Percentiles rank a stretch among this genome's conserved stretches.
These are phyloP conservation scores for Drosophila mercatorum DNA, from an alignment of 2,888 invertebrate species.

Conservation along the genomic window DNA sequence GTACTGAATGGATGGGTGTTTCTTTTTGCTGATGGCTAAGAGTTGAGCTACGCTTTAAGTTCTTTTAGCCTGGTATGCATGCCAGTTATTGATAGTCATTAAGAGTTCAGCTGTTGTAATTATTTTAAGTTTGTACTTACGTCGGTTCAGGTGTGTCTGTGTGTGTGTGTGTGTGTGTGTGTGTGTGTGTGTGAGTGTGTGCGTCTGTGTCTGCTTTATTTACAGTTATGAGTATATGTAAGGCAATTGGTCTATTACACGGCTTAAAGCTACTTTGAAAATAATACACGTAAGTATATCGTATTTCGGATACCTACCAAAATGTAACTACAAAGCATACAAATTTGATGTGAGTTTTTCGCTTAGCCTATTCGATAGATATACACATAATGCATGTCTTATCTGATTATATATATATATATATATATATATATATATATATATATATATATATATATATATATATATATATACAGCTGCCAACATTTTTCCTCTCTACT, in stretches of 20 bases:
- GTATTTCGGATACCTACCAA: slow-evolving; percentile 51
- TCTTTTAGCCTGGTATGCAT: slow-evolving; percentile 45
- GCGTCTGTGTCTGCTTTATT: slow-evolving; percentile 43
- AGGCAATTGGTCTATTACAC: slow-evolving; percentile 28
- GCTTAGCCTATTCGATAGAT: slow-evolving; percentile 43
- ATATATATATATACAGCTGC: neutral
- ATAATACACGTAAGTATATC: slow-evolving; percentile 26
- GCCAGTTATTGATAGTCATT: slow-evolving; percentile 49
- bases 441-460: slow-evolving; percentile 17
- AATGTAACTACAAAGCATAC: slow-evolving; percentile 45
- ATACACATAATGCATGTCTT: slow-evolving; percentile 23
- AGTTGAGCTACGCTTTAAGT: slow-evolving; percentile 34
- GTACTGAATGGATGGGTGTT: slow-evolving; percentile 26
- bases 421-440: slow-evolving; percentile 4
- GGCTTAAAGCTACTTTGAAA: slow-evolving; percentile 25
- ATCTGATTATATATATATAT: neutral
- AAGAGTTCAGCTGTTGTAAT: slow-evolving; percentile 32
- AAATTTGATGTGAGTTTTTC: neutral
- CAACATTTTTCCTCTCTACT: slow-evolving; percentile 52
- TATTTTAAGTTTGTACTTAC: slow-evolving; percentile 60
- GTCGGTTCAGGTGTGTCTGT: slow-evolving; percentile 56
- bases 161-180: too few species aligned
- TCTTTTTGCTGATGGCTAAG: slow-evolving; percentile 30
- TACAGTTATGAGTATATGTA: slow-evolving; percentile 53
- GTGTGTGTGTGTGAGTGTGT: slow-evolving; percentile 22